Conservation (phyloP, 1,140 invertebrate species). For the Druon quercuslanigerum region DNA sequence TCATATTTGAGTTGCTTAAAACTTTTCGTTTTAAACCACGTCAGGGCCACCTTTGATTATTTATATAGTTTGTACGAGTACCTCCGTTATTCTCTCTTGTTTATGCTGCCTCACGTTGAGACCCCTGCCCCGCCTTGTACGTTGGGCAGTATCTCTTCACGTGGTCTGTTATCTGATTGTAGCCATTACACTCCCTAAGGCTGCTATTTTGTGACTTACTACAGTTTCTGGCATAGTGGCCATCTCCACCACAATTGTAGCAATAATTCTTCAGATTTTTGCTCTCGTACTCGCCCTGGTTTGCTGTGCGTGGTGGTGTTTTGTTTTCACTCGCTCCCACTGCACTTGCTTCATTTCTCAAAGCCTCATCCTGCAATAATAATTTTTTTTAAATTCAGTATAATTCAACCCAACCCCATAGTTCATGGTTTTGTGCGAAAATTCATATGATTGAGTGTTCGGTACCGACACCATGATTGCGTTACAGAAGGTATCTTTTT, state of each 20-base stretch:
- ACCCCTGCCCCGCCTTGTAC: neutral
- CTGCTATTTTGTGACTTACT: too few species aligned
- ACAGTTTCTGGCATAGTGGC: neutral
- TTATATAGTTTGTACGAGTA: neutral
- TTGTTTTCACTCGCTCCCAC: neutral
- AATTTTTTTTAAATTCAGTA: constrained; percentile 37
- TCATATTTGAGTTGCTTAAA: neutral
- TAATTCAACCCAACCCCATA: constrained; percentile 38
- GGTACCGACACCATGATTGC: neutral
- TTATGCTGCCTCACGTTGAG: neutral
- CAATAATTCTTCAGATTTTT: neutral
- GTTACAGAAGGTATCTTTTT: too few species aligned
- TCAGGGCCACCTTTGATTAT: neutral
- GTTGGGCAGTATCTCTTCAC: constrained; percentile 5
- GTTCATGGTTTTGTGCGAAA: constrained; percentile 37
- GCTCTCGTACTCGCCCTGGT: constrained; percentile 33
- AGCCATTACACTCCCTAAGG: too few species aligned
- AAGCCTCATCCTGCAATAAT: constrained; percentile 37
- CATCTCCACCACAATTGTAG: too few species aligned
- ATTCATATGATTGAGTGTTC: constrained; percentile 27
- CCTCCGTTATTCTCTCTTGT: neutral
- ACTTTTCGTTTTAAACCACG: neutral
- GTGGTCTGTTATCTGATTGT: neutral
- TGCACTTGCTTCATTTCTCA: constrained; percentile 7
- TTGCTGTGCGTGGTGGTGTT: neutral